Evolutionary conservation across 2,888 invertebrate species (phyloP), one percentile per base, ranked within the genome.

Genomic region (Cistogaster globosa): DNA sequence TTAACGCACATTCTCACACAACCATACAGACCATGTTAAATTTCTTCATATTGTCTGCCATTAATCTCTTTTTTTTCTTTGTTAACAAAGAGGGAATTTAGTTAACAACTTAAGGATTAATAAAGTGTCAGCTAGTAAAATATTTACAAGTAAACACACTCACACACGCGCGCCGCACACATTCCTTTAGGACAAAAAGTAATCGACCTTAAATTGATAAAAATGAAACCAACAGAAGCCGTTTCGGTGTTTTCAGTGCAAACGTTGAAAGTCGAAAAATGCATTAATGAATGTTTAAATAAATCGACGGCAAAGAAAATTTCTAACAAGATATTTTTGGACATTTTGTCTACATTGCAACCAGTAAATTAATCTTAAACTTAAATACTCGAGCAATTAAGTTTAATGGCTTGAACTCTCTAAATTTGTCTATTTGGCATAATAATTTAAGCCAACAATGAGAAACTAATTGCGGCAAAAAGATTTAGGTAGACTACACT

Each of bases 41-140:
- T 42, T 12, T 42, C 42, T 42, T 42, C 22, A 63, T 55, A 58
- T 32, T 53, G 18, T 74, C 32, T 16, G 62, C 32, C 68, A 68
- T 74, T 62, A 75, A 75, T 80, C 22, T 68, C n/a, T n/a, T 36
- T 67, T 22, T 68, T 36, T 67, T 22, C n/a, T 69, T 45, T 62
- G 53, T 68, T 53, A 74, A 60, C 53, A 53, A 60, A 65, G 26
- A 65, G 26, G 20, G 18, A 51, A 12, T 65, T 71, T 55, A 0
- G 20, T 18, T 67, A 67, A 80, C 58, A 74, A 74, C 60, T 81
- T 53, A 75, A 62, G 55, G 74, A 75, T 81, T 74, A 68, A 68
- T 62, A 75, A 81, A 68, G 60, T 81, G 75, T 75, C 81, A 75
- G 60, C 80, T 74, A 60, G 38, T 32, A 32, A 74, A 67, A 38